These are phyloP conservation scores for Colaptes auratus DNA, from an alignment of 2,113 vertebrate genomes.

Conservation along the genomic window DNA sequence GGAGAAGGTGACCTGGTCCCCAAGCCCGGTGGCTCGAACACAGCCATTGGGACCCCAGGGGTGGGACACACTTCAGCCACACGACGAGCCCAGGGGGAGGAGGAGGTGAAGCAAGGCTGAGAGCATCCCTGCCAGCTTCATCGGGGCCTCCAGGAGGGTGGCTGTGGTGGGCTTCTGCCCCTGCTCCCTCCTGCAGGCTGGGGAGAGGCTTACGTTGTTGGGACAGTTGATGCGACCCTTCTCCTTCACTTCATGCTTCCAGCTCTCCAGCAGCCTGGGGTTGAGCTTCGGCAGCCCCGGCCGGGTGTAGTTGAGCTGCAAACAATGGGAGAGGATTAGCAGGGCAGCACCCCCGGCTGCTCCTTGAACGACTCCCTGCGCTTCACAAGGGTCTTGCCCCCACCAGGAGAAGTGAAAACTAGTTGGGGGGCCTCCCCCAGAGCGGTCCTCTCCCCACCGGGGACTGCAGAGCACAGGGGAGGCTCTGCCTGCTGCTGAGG, in stretches of 20 bases:
- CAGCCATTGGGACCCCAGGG: background rate
- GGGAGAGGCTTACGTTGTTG: slow-evolving; percentile 83
- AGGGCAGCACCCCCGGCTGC: background rate
- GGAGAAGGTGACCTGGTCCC: background rate
- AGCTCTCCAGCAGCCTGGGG: slow-evolving; percentile 87
- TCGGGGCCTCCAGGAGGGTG: background rate
- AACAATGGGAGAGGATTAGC: slow-evolving; percentile 24
- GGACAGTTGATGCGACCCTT: slow-evolving; percentile 95
- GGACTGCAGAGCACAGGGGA: rapidly evolving
- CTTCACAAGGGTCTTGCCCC: background rate
- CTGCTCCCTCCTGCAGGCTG: rapidly evolving
- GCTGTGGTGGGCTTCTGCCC: background rate
- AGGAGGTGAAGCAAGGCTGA: background rate
- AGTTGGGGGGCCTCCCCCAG: background rate
- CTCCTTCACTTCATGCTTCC: slow-evolving; percentile 96
- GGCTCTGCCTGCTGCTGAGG: background rate
- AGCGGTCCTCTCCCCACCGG: background rate
- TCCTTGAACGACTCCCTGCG: background rate
- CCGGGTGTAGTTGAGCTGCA: slow-evolving; percentile 94
- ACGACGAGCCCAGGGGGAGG: background rate
- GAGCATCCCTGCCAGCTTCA: background rate
- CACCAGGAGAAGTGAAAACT: background rate
- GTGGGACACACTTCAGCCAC: background rate
- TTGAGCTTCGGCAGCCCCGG: slow-evolving; percentile 95
- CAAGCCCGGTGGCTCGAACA: background rate